Base-by-base conservation (phyloP, 2,888 invertebrate species). In the Tipula lateralis region DNA sequence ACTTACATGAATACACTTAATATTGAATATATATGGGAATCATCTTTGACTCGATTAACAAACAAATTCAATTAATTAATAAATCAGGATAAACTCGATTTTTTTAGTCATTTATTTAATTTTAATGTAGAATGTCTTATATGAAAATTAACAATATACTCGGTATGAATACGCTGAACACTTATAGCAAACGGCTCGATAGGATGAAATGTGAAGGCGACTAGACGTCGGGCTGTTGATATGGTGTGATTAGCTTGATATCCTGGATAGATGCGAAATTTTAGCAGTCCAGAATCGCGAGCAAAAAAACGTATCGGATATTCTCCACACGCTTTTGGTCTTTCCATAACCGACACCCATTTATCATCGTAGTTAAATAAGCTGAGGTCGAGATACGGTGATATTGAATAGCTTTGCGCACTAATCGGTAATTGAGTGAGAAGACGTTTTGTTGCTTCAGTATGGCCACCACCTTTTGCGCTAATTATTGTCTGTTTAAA, bases 191-290 rank as follows among this genome's bases (percentile, higher is more conserved):
- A 97, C 0, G 99, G 99, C 91, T 99, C 98, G 13, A 94, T 96
- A 0, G 99, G 99, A 91, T 99, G 99, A 90, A 97, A 98, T 9
- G 97, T 97, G 89, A 98, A 99, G 19, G 98, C 97, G 4, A 98
- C 97, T 13, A 98, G 92, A 86, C 96, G 91, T 86, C 97, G 91
- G 12, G 95, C 92, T 87, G 94, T 91, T 9, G 94, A 93, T 30
- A n/a, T 82, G 1, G 93, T 92, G 88, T 94, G 92, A 0, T 94
- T 34, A 6, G 29, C 96, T 93, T 87, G 94, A 92, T 91, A 95
- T 34, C 97, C 93, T 0, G 96, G 95, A 90, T 96, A 97, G 88
- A 99, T 96, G 87, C 97, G 96, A 90, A 96, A 97, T 89, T 95
- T 96, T 32, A 96, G 90, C 36, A 96, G 90, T 6, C 95, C 95